A percentile compares a stretch with the other conserved stretches of the same genome.
Conservation (phyloP, 2,888 invertebrate species). For the Drosophila cognata region DNA sequence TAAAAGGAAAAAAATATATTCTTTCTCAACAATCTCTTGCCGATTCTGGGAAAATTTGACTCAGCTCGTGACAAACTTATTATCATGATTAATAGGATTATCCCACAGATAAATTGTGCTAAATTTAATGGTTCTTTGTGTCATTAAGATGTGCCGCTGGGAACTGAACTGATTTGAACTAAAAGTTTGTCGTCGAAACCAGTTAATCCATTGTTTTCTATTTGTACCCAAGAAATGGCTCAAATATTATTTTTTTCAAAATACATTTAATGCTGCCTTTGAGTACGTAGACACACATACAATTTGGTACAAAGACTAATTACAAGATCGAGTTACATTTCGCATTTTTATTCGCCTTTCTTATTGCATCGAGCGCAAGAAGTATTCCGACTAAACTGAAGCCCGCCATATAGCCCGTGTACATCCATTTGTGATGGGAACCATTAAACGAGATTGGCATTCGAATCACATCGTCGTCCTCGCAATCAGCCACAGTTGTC, state of each 20-base stretch:
- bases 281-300: neutral
- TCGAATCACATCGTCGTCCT: neutral
- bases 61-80: constrained; percentile 41
- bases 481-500: neutral
- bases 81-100: constrained; percentile 26
- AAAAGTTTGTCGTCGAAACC: constrained; percentile 27
- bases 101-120: constrained; percentile 28
- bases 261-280: neutral
- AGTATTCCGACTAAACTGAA: constrained; percentile 34
- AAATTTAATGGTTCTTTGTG: constrained; percentile 22
- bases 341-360: neutral
- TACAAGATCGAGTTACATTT: neutral
- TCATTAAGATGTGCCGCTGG: constrained; percentile 28
- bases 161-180: constrained; percentile 37
- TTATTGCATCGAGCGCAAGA: neutral
- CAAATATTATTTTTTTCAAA: neutral
- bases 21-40: neutral
- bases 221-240: neutral
- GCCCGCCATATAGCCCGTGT: constrained; percentile 14
- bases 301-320: constrained; percentile 10
- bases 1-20: neutral
- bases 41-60: neutral
- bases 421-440: neutral
- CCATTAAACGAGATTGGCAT: neutral
- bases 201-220: constrained; percentile 26